Percentiles rank a stretch among this genome's conserved stretches.
Evolutionary conservation across 92 coral and sea anemone genomes (phyloP).

Genomic region (Ricordea florida): DNA sequence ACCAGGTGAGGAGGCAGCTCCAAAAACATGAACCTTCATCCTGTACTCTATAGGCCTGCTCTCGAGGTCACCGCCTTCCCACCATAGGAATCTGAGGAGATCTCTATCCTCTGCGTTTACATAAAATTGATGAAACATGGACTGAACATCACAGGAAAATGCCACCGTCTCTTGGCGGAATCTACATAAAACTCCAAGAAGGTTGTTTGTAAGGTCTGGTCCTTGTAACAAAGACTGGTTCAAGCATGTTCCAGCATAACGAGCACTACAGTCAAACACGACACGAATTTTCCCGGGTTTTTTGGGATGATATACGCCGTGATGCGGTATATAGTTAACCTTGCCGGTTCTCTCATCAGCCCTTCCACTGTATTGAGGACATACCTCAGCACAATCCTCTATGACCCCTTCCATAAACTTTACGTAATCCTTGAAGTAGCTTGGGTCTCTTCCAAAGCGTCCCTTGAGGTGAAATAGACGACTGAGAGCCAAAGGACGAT

Average conservation of each 20-base stretch:
- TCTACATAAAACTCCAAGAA: constrained; percentile 1
- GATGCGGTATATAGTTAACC: constrained; percentile 18
- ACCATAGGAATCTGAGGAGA: background rate
- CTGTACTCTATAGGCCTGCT: background rate
- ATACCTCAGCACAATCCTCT: constrained; percentile 13
- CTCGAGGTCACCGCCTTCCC: background rate
- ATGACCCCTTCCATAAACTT: constrained; percentile 35
- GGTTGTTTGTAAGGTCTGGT: constrained; percentile 31
- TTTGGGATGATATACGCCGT: background rate
- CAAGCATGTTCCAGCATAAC: background rate
- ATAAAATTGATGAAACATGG: constrained; percentile 1
- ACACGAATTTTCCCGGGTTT: constrained; percentile 7
- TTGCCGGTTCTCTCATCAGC: background rate
- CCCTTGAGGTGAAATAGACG: constrained; percentile 8
- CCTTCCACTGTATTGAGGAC: too few species aligned
- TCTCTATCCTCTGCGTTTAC: background rate
- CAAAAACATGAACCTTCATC: background rate
- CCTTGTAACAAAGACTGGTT: constrained; percentile 18
- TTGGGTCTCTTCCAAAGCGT: background rate
- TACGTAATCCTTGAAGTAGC: constrained; percentile 24
- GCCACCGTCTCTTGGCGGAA: constrained; percentile 2
- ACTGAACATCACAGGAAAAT: background rate
- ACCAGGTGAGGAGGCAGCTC: background rate
- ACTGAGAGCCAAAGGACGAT: background rate
- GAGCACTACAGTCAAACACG: constrained; percentile 8